Percentiles rank a stretch among this genome's conserved stretches.
These are phyloP conservation scores for Columbina picui DNA, from an alignment of 2,113 vertebrate genomes.

Conservation along the genomic window DNA sequence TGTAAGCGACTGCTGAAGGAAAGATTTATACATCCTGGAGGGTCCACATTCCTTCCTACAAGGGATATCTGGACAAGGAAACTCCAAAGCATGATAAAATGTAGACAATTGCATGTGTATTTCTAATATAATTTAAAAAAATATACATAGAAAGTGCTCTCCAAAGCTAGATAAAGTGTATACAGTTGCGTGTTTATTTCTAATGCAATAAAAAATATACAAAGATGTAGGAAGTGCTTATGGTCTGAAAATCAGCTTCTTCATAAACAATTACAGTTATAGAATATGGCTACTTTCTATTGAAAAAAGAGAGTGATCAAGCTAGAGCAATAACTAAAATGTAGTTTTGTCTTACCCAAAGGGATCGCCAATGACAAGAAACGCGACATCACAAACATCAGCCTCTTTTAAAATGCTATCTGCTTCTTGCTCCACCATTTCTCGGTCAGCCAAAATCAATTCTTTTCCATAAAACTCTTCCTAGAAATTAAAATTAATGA, in stretches of 20 bases:
- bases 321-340: not conserved
- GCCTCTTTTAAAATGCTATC: constrained; percentile 90
- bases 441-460: constrained; percentile 92
- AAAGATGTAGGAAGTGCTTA: not conserved
- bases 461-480: constrained; percentile 94
- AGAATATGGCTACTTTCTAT: not conserved
- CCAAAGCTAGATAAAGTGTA: not conserved
- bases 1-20: not conserved
- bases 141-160: not conserved
- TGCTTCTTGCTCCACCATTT: constrained; percentile 91
- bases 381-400: constrained; percentile 85
- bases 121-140: not conserved
- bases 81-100: not conserved
- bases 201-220: not conserved
- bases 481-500: constrained; percentile 72
- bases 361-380: constrained; percentile 96
- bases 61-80: not conserved
- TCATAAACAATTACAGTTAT: not conserved
- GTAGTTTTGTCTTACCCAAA: constrained; percentile 87
- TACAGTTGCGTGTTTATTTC: not conserved
- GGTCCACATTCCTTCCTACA: not conserved
- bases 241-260: not conserved
- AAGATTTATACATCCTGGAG: not conserved
- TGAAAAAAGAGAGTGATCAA: not conserved
- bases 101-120: not conserved